Conservation (phyloP, 2,797 vertebrate genomes). For the Pampus argenteus region DNA sequence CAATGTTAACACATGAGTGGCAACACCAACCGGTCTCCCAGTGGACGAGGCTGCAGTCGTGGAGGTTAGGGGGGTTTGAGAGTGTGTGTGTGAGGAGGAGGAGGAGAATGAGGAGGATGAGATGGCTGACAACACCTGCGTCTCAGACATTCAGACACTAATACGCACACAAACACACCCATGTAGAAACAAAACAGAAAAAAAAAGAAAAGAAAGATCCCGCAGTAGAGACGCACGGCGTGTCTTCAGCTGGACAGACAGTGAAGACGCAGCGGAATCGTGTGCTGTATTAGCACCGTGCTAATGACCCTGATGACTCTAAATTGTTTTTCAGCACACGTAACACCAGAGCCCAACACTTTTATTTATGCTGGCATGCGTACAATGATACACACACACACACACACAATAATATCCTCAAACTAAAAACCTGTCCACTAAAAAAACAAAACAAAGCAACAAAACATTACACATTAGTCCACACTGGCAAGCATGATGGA, state of each 20-base stretch:
- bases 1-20: slow-evolving; percentile 89
- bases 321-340: slow-evolving; percentile 74
- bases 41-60: slow-evolving; percentile 82
- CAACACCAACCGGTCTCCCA: slow-evolving; percentile 84
- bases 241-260: slow-evolving; percentile 53
- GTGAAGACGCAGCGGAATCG: slow-evolving; percentile 40
- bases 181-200: slow-evolving; percentile 27
- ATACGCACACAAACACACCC: slow-evolving; percentile 65
- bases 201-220: slow-evolving; percentile 35
- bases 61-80: slow-evolving; percentile 72
- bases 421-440: slow-evolving; percentile 49
- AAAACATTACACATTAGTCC: slow-evolving; percentile 33
- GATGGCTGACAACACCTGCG: slow-evolving; percentile 80
- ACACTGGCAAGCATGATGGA: slow-evolving; percentile 49
- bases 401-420: slow-evolving; percentile 29
- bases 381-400: slow-evolving; percentile 46
- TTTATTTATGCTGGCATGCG: slow-evolving; percentile 54
- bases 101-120: slow-evolving; percentile 55
- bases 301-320: slow-evolving; percentile 75
- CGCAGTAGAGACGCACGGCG: slow-evolving; percentile 27
- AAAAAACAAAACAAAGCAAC: slow-evolving; percentile 20
- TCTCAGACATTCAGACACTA: slow-evolving; percentile 73
- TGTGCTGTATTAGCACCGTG: slow-evolving; percentile 56
- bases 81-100: slow-evolving; percentile 38
- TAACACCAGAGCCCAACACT: slow-evolving; percentile 58